Base-by-base conservation (phyloP, 2,797 vertebrate genomes). In the Gambelia wislizenii region DNA sequence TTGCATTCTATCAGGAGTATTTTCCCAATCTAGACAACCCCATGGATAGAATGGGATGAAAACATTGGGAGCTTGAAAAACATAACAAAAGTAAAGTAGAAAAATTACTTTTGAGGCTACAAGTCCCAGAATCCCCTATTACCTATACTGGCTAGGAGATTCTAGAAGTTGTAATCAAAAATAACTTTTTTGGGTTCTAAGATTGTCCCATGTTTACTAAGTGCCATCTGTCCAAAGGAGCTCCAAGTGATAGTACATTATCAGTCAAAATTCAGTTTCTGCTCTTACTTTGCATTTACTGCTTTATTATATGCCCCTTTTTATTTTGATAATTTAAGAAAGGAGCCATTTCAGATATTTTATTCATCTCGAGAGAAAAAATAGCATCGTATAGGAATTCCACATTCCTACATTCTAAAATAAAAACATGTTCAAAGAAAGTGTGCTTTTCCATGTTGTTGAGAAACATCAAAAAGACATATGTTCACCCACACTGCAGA, bases 391-490 rank as follows among this genome's bases (percentile, higher is more conserved):
- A 20, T 70, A 77, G 91, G 27, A 76, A 91, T 89, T 90, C 33
- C 18, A 89, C 61, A 84, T 85, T 27, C 77, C 81, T 59, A 72
- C 90, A 92, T 59, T 91, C 88, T 91, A 95, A 95, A 95, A 76
- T 84, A 90, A 93, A 92, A 92, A 91, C 92, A 93, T 89, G 52
- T 82, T 75, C 87, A 67, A 39, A 89, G 87, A 89, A 95, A 92
- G 59, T 87, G 87, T 84, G 4, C 1, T 77, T 95, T 95, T 91
- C 89, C 3, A 67, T 91, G 89, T 85, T 92, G 44, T 89, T 91
- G 95, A 87, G 72, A 83, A 95, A 95, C 93, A 64, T 42, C n/a
- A 94, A 61, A 92, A 93, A 93, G 79, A 89, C 93, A 91, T 89
- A 88, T 93, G 84, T 61, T 54, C 93, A 69, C 72, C 22, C 56